These are phyloP conservation scores for Thumatha senex DNA, from an alignment of 2,888 invertebrate species.

Conservation along the genomic window DNA sequence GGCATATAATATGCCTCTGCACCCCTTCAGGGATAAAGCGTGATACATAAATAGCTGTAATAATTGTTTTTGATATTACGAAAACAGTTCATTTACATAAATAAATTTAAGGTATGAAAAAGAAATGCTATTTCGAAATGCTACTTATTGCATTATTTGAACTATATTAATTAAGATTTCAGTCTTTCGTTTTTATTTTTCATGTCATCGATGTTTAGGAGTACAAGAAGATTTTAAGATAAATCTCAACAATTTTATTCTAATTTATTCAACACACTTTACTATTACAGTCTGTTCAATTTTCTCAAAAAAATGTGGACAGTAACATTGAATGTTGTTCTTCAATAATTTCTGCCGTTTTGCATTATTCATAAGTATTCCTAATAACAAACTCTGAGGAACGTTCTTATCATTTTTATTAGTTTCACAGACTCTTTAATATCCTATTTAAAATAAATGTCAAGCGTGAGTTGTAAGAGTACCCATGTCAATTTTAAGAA, in stretches of 20 bases:
- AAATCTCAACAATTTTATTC: background rate
- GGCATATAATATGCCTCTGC: no score
- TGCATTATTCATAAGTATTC: slow-evolving; percentile 41
- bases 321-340: slow-evolving; percentile 20
- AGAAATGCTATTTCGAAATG: no score
- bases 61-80: no score
- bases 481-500: background rate
- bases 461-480: slow-evolving; percentile 16
- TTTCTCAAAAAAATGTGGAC: slow-evolving; percentile 12
- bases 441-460: slow-evolving; percentile 26
- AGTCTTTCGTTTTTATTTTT: background rate
- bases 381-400: slow-evolving; percentile 34
- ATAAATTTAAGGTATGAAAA: no score
- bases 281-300: slow-evolving; percentile 1
- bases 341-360: slow-evolving; percentile 31
- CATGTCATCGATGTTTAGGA: background rate
- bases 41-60: no score
- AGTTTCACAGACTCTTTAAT: slow-evolving; percentile 34
- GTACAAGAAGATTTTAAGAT: background rate
- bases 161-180: no score
- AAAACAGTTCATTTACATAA: no score
- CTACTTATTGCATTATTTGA: no score
- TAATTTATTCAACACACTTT: slow-evolving; percentile 3
- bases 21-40: no score
- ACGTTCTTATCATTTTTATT: slow-evolving; percentile 40